Evolutionary conservation across 1,140 invertebrate genomes (phyloP).

Genomic region (Monomorium pharaonis): DNA sequence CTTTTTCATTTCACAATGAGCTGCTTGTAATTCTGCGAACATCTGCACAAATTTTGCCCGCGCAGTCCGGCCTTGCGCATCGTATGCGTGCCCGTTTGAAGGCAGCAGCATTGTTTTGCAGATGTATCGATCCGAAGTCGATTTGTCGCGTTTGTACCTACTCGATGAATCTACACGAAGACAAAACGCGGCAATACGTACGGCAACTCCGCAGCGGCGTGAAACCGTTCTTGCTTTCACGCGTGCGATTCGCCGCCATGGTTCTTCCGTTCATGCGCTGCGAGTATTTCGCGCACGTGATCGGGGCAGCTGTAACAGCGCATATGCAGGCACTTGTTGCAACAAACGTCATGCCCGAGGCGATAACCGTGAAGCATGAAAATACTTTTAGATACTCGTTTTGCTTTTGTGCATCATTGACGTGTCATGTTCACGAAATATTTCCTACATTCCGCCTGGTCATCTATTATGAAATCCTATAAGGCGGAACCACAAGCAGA

Average conservation of each 20-base stretch:
- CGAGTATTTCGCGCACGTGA: slow-evolving; percentile 68
- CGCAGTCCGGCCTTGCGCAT: slow-evolving; percentile 9
- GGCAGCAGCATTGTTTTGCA: slow-evolving; percentile 2
- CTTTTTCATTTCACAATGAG: slow-evolving; percentile 41
- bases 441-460: neutral
- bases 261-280: slow-evolving; percentile 69
- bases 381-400: slow-evolving; percentile 11
- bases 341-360: slow-evolving; percentile 31
- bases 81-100: slow-evolving; percentile 4
- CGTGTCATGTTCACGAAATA: neutral
- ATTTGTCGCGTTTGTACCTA: neutral
- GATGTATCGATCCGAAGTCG: neutral
- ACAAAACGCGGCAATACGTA: neutral
- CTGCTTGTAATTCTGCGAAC: slow-evolving; percentile 52
- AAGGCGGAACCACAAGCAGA: neutral
- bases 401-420: neutral
- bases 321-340: slow-evolving; percentile 32
- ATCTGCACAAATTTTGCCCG: slow-evolving; percentile 49
- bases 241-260: slow-evolving; percentile 61
- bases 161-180: neutral
- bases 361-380: slow-evolving; percentile 29
- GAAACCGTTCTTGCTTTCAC: slow-evolving; percentile 72
- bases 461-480: neutral
- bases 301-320: slow-evolving; percentile 27
- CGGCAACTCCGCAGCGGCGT: slow-evolving; percentile 29